Evolutionary conservation across 2,113 vertebrate species (phyloP).

Genomic region (Eonycteris spelaea): DNA sequence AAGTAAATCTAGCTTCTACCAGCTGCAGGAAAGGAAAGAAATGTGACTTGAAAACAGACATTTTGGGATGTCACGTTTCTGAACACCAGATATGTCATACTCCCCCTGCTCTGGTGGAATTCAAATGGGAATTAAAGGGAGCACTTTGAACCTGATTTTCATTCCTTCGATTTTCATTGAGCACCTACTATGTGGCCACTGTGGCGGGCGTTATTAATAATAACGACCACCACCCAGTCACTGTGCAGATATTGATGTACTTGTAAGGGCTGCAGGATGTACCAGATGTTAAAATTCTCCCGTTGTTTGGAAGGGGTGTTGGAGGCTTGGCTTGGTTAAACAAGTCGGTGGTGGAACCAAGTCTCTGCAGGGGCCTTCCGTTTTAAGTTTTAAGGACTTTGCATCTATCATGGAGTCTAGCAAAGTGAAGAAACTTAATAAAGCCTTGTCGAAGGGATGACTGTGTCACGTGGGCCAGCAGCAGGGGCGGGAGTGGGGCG

Average conservation of each 20-base stretch:
- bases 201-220: not conserved
- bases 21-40: conserved; percentile 44
- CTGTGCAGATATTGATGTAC: not conserved
- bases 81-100: not conserved
- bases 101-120: not conserved
- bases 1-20: conserved; percentile 45
- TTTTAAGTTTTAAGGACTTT: not conserved
- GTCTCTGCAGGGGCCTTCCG: not conserved
- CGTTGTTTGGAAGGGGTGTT: not conserved
- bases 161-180: not conserved
- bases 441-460: not conserved
- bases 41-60: conserved; percentile 23
- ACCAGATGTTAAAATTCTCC: not conserved
- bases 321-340: not conserved
- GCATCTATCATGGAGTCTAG: not conserved
- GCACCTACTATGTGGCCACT: not conserved
- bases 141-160: not conserved
- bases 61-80: conserved; percentile 14
- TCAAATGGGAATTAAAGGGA: not conserved
- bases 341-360: not conserved
- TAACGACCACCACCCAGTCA: not conserved
- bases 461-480: not conserved
- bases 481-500: accelerated
- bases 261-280: not conserved
- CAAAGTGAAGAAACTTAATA: not conserved